Evolutionary conservation across 1,140 invertebrate species (phyloP), one percentile per base, ranked within the genome.

Genomic region (Drosophila bifasciata): DNA sequence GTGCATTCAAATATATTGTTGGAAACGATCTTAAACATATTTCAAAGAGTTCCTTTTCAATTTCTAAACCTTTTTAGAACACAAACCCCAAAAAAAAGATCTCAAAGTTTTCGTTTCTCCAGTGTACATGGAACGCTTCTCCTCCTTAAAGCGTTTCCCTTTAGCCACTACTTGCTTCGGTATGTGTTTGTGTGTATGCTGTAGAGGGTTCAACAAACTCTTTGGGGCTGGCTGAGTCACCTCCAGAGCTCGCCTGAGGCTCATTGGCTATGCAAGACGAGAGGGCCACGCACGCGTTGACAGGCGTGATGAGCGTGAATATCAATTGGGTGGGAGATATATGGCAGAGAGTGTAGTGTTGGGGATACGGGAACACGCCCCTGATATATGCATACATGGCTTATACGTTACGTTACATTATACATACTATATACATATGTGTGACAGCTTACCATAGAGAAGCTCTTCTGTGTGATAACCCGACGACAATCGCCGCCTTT

Each of bases 211-310:
- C 83, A 89, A 64, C 62, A 81, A 88, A 88, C 83, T 76, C 75
- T 76, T 67, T 36, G 15, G 46, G 25, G 11, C 19, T 21, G 19
- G 0, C 51, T 89, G 84, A 88, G 51, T 88, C 83, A 88, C 55
- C 40, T 39, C 13, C 46, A 44, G 40, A 19, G 9, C 43, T 19
- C 43, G 28, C 25, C 32, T 40, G 13, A 40, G 45, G 23, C 80
- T 88, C 75, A 88, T 88, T 88, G 69, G 51, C 66, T 88, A 88
- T 88, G 83, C 83, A 86, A 55, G 73, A 70, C 71, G 61, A 67
- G 61, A 61, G 66, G 58, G 81, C 77, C 80, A 85, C 76, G 72
- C 80, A 86, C 73, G 73, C 74, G 73, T 76, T 76, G 75, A 76
- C 81, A 76, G 67, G 36, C 67, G 56, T 63, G 68, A 62, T 46